Base-by-base conservation (phyloP, 2,797 vertebrate species). In the Acrossocheilus fasciatus region DNA sequence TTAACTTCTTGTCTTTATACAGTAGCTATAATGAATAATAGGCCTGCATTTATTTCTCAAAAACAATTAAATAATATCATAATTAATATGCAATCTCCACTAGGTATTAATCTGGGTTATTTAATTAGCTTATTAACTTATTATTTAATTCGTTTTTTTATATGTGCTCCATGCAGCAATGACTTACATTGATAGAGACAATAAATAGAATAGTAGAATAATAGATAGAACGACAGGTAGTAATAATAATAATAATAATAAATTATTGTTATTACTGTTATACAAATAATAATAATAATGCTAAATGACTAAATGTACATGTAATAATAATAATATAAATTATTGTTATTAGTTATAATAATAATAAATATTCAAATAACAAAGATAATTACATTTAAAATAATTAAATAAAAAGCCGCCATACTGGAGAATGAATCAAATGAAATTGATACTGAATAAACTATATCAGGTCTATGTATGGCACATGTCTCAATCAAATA, bases 401-500 rank as follows among this genome's bases (percentile, higher is more conserved):
- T 14, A 76, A 77, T 57, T 9, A 15, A 39, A 73, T 57, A 36
- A 70, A 82, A 45, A 30, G 14, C 5, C 41, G 10, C 39, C 39
- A 30, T 14, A 54, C 9, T 62, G 5, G 69, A 36, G 80, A 81
- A 1, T 47, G 62, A 77, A 4, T 72, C 43, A 36, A 62, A 76
- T n/a, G 1, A 18, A 76, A 41, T 23, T 23, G 17, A 57, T 73
- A 73, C n/a, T 41, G 41, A 75, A 86, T 34, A 54, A 45, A 45
- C 85, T 50, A 57, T 74, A 34, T 20, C 10, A 26, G 17, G 45
- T 79, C 47, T 81, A 45, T 70, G 73, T 43, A 43, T 18, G 41
- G 77, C 23, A 87, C 76, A 72, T 92, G 92, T 93, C 90, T 88
- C 92, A 92, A 94, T 94, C 91, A 90, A 92, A 94, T 91, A 93